phyloP scores from a whole-genome alignment of 1,140 invertebrate species.

The Antheraea pernyi region DNA sequence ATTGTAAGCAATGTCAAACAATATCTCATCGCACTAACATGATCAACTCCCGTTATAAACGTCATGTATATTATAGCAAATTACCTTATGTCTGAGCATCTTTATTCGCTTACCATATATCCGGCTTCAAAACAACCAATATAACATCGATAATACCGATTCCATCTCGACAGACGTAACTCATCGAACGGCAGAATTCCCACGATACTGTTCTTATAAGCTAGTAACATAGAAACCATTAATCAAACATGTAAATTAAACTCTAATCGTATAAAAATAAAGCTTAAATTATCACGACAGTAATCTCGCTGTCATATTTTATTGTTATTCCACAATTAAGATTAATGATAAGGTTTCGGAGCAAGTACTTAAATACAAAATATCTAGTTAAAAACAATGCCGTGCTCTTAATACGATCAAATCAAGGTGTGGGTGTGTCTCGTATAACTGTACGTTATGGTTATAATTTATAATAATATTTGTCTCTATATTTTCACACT shows the following conservation, averaged over 20 bases:
- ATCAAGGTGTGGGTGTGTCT: constrained; percentile 48
- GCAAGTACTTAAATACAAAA: constrained; percentile 72
- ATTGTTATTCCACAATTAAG: constrained; percentile 76
- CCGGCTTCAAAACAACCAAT: constrained; percentile 5
- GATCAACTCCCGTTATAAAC: too few species aligned
- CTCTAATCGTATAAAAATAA: constrained; percentile 43
- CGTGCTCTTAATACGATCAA: constrained; percentile 51
- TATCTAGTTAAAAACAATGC: constrained; percentile 60
- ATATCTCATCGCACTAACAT: too few species aligned
- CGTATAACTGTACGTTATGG: constrained; percentile 27
- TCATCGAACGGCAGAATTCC: constrained; percentile 62
- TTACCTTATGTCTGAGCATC: background rate
- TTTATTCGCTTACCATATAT: background rate
- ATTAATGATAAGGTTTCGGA: constrained; percentile 76
- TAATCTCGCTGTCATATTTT: constrained; percentile 63
- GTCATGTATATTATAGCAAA: background rate
- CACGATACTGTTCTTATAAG: constrained; percentile 72
- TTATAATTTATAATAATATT: constrained; percentile 33
- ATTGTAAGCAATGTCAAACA: too few species aligned
- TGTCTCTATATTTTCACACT: constrained; percentile 15
- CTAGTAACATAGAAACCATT: constrained; percentile 59
- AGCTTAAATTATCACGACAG: constrained; percentile 36
- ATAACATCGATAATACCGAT: constrained; percentile 31
- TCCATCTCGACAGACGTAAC: constrained; percentile 46
- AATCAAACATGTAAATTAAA: constrained; percentile 37